Base-by-base conservation (phyloP, 2,797 vertebrate genomes). In the Forpus xanthops region DNA sequence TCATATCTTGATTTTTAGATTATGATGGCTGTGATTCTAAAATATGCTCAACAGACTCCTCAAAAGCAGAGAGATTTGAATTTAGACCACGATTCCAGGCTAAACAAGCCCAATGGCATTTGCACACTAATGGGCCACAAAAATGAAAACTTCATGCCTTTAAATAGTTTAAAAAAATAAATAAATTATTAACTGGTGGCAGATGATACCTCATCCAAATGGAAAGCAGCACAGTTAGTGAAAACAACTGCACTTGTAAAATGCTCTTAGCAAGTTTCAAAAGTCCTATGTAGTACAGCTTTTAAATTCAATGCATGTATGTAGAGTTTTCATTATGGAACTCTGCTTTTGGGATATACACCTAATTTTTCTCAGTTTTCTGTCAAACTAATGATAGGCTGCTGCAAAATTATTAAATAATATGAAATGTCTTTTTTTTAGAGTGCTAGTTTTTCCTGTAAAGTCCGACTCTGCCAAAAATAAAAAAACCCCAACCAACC, bases 91-190 rank as follows among this genome's bases (percentile, higher is more conserved):
- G 27, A 65, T 5, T 75, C 78, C 74, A 71, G 66, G 73, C 45
- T 81, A 84, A 94, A 78, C 30, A 50, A 78, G 53, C 33, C 39
- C 21, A 77, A 45, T 61, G 60, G 71, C 52, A 88, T 94, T 90
- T 86, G n/a, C 30, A 82, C 71, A 53, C 31, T 94, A 94, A 93
- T 71, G 35, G 56, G 41, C 93, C 87, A 95, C 72, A 95, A 88
- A 94, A 96, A 85, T 96, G 91, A 94, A 93, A 91, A 96, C 95
- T 95, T 94, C 91, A 96, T 85, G 91, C 87, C 67, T 65, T 94
- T 90, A 90, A 92, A 94, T 81, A 87, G 76, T 49, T 68, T 39
- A 94, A 80, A 58, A 66, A 72, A 49, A 58, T 21, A 55, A 56
- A 58, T 24, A 58, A 58, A 58, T 28, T 35, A 93, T 60, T 66